A percentile compares a stretch with the other conserved stretches of the same genome.
Conservation (phyloP, 1,140 invertebrate species). For the Brachionus calyciflorus region DNA sequence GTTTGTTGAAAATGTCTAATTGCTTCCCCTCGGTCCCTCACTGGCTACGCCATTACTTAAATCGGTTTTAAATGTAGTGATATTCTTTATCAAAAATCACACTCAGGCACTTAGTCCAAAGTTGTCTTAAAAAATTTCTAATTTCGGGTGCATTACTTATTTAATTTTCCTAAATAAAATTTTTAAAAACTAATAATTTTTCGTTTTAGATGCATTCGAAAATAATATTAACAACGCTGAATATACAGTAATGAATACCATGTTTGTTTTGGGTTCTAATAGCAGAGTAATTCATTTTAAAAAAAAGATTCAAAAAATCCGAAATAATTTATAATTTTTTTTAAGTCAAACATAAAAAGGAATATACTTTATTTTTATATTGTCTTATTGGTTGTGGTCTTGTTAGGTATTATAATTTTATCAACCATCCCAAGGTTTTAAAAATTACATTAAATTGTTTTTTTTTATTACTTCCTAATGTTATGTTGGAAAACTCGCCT, state of each 20-base stretch:
- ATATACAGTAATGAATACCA: neutral
- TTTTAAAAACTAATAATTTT: no score
- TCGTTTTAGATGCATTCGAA: conserved; percentile 28
- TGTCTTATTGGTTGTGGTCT: neutral
- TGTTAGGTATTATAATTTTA: neutral
- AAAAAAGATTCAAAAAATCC: neutral
- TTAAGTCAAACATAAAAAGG: conserved; percentile 35
- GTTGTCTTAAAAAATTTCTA: neutral
- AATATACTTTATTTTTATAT: conserved; percentile 11
- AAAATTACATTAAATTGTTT: no score
- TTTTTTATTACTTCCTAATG: neutral
- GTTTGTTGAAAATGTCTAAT: no score
- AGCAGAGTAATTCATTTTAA: neutral
- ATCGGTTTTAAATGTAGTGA: no score
- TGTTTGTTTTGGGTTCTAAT: neutral
- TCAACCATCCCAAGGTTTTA: neutral
- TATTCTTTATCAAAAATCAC: no score
- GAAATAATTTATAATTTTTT: neutral
- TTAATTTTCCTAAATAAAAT: no score
- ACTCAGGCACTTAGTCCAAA: no score
- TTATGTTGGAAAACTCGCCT: conserved; percentile 8
- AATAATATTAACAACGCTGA: conserved; percentile 40
- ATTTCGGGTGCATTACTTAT: neutral
- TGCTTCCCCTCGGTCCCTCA: no score
- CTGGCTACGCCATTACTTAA: no score